A percentile compares a stretch with the other conserved stretches of the same genome.
These are phyloP conservation scores for Cephus rjabovi DNA, from an alignment of 2,888 invertebrate genomes.

Conservation along the genomic window DNA sequence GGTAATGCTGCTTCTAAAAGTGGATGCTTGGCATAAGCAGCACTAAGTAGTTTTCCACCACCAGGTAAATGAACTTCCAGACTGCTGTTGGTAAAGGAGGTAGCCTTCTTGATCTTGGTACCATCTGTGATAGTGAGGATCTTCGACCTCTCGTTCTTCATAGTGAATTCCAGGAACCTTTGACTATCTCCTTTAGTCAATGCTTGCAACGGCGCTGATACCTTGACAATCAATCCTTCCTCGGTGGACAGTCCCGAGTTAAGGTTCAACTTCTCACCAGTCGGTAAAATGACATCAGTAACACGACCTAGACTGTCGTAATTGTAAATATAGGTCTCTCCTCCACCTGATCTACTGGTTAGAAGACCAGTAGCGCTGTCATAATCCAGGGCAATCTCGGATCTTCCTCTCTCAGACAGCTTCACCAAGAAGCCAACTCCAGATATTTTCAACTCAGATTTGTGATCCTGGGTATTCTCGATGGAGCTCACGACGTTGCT, in stretches of 20 bases:
- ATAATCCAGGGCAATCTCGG: constrained; percentile 91
- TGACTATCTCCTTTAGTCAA: constrained; percentile 70
- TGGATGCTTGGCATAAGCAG: constrained; percentile 85
- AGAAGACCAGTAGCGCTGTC: constrained; percentile 90
- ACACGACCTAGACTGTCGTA: constrained; percentile 92
- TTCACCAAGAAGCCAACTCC: constrained; percentile 92
- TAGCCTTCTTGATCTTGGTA: constrained; percentile 78
- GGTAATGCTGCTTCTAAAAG: constrained; percentile 85
- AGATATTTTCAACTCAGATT: constrained; percentile 91
- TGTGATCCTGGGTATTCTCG: constrained; percentile 94
- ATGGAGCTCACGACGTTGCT: constrained; percentile 93
- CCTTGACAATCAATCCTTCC: constrained; percentile 81
- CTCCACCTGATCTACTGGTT: constrained; percentile 85
- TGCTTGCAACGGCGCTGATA: constrained; percentile 73
- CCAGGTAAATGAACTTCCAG: constrained; percentile 81
- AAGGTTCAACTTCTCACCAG: constrained; percentile 88
- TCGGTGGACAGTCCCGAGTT: constrained; percentile 82
- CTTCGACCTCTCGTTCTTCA: constrained; percentile 76
- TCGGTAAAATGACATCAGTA: constrained; percentile 87
- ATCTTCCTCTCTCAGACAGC: constrained; percentile 88
- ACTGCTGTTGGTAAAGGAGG: constrained; percentile 83
- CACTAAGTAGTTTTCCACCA: constrained; percentile 80
- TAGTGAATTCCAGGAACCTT: constrained; percentile 71
- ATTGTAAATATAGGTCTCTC: constrained; percentile 89
- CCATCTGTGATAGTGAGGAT: constrained; percentile 77